Evolutionary conservation across 2,888 invertebrate genomes (phyloP).

Genomic region (Andrena marginata): DNA sequence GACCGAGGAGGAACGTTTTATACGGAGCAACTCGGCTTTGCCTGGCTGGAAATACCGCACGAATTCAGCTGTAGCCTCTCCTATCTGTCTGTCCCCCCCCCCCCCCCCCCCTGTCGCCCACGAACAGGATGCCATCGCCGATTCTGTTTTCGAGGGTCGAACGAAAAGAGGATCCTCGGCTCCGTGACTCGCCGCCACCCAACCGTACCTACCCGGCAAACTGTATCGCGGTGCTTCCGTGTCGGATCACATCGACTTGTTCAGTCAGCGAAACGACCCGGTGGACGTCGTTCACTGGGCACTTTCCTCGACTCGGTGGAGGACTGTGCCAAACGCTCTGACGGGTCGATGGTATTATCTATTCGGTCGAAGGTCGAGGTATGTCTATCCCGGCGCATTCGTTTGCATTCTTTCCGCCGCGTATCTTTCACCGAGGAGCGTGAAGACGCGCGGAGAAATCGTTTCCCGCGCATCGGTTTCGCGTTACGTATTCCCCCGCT

Average conservation of each 20-base stretch:
- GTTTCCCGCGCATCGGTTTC: not conserved
- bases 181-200: constrained; percentile 12
- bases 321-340: too few relatives aligned
- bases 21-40: constrained; percentile 63
- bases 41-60: constrained; percentile 62
- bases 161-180: constrained; percentile 29
- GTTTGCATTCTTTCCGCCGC: not conserved
- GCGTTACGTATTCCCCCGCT: constrained; percentile 10
- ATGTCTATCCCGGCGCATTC: not conserved
- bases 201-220: too few relatives aligned
- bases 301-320: not conserved
- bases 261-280: not conserved
- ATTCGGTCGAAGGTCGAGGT: not conserved
- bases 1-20: constrained; percentile 65
- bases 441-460: not conserved
- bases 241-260: constrained; percentile 20
- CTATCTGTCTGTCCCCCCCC: not conserved
- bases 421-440: not conserved
- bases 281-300: not conserved
- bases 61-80: constrained; percentile 58
- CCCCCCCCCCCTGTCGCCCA: not conserved
- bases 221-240: constrained; percentile 38
- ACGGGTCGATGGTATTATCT: too few relatives aligned
- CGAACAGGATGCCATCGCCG: constrained; percentile 57
- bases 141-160: constrained; percentile 54